These are phyloP conservation scores for Cardiocondyla obscurior DNA, from an alignment of 1,140 invertebrate genomes.

Conservation along the genomic window DNA sequence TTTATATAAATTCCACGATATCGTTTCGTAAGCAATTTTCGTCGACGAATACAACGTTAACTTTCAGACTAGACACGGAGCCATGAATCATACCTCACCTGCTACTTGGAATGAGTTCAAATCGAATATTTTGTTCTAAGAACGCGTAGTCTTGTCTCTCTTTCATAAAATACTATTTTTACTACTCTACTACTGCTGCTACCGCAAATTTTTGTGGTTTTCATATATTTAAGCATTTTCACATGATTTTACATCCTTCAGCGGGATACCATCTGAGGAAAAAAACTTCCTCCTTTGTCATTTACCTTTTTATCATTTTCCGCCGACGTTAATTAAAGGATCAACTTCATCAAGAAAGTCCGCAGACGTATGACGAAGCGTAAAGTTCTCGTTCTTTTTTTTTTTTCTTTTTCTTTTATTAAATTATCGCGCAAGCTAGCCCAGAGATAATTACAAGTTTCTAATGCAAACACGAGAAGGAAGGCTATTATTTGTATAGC, in stretches of 20 bases:
- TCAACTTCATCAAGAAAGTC: conserved; percentile 47
- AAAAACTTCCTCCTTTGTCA: conserved; percentile 2
- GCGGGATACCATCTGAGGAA: neutral
- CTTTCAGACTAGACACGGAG: conserved; percentile 13
- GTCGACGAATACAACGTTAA: conserved; percentile 4
- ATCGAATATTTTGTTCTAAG: conserved; percentile 25
- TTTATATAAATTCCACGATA: neutral
- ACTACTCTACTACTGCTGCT: too few species aligned
- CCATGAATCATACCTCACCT: conserved; percentile 5
- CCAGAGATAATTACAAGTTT: conserved; percentile 46
- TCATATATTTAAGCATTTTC: conserved; percentile 7
- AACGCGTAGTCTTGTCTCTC: neutral
- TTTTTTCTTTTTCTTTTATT: too few species aligned
- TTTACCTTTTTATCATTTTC: conserved; percentile 44
- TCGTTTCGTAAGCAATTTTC: neutral
- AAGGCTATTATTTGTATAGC: conserved; percentile 20
- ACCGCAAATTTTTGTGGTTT: neutral
- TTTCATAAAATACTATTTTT: conserved; percentile 1
- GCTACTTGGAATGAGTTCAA: conserved; percentile 38
- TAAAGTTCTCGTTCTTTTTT: conserved; percentile 26
- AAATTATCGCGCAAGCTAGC: conserved; percentile 26
- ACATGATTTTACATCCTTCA: neutral
- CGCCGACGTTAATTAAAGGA: conserved; percentile 20
- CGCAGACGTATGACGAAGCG: conserved; percentile 36
- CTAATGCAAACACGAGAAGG: conserved; percentile 24